A percentile compares a stretch with the other conserved stretches of the same genome.
These are phyloP conservation scores for Spinibarbus caldwelli DNA, from an alignment of 2,797 vertebrate species.

Conservation along the genomic window DNA sequence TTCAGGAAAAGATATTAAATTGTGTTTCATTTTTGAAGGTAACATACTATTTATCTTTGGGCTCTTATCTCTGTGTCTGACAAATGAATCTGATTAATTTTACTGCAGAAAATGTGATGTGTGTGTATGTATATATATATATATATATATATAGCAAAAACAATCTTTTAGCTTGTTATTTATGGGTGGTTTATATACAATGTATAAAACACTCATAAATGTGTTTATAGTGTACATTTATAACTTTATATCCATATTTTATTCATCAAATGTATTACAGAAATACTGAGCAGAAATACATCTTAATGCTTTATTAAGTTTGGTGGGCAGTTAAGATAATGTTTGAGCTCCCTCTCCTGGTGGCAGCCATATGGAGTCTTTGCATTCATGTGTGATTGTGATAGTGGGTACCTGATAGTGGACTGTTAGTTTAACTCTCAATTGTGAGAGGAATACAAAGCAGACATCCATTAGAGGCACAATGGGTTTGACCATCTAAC, in stretches of 20 bases:
- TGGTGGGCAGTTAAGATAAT: not conserved
- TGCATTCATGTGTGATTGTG: constrained; percentile 27
- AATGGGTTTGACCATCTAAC: not conserved
- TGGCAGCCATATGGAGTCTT: constrained; percentile 1
- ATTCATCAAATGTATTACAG: not conserved
- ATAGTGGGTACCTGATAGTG: constrained; percentile 28
- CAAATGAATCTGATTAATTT: not conserved
- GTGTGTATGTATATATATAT: no score
- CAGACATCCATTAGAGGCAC: not conserved
- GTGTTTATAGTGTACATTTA: not conserved
- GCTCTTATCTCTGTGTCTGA: not conserved
- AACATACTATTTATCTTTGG: not conserved
- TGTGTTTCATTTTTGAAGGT: not conserved
- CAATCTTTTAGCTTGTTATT: not conserved
- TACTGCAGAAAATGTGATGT: not conserved
- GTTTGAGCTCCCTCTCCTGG: constrained; percentile 23
- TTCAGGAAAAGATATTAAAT: not conserved
- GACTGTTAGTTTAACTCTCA: constrained; percentile 16
- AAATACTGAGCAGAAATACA: not conserved
- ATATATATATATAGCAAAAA: not conserved
- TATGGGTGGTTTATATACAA: not conserved
- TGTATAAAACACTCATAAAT: not conserved
- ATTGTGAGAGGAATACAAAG: constrained; percentile 17
- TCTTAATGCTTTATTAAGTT: not conserved
- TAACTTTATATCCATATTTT: not conserved